phyloP scores from a whole-genome alignment of 2,888 invertebrate genomes.

The Machimus atricapillus region DNA sequence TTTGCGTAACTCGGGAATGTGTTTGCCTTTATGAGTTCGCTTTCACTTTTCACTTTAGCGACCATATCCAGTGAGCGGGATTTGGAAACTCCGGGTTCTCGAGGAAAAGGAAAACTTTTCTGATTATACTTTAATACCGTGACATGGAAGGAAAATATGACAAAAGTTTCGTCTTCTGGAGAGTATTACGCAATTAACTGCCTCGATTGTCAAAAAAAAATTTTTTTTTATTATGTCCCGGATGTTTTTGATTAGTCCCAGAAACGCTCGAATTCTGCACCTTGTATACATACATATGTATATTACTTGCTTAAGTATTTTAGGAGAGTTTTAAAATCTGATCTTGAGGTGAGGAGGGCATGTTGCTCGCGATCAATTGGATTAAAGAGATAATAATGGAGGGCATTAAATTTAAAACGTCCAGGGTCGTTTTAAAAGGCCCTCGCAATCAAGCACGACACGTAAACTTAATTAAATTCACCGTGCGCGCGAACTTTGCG shows the following conservation, averaged over 20 bases:
- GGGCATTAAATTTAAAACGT: background rate
- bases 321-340: background rate
- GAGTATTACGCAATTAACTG: background rate
- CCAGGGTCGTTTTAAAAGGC: background rate
- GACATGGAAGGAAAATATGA: background rate
- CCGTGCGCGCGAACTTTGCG: background rate
- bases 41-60: background rate
- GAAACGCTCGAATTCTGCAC: background rate
- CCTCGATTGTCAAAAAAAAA: background rate
- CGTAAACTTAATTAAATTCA: conserved; percentile 15
- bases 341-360: background rate
- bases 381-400: background rate
- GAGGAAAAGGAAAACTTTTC: background rate
- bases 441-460: background rate
- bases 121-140: background rate
- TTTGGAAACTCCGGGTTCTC: background rate
- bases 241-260: background rate
- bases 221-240: background rate
- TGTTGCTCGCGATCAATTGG: background rate
- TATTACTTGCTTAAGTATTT: background rate
- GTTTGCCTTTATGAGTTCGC: background rate
- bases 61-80: background rate
- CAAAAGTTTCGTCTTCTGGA: background rate
- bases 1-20: background rate
- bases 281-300: too few relatives aligned